Evolutionary conservation across 2,888 invertebrate species (phyloP).

Genomic region (Sipunculus nudus): DNA sequence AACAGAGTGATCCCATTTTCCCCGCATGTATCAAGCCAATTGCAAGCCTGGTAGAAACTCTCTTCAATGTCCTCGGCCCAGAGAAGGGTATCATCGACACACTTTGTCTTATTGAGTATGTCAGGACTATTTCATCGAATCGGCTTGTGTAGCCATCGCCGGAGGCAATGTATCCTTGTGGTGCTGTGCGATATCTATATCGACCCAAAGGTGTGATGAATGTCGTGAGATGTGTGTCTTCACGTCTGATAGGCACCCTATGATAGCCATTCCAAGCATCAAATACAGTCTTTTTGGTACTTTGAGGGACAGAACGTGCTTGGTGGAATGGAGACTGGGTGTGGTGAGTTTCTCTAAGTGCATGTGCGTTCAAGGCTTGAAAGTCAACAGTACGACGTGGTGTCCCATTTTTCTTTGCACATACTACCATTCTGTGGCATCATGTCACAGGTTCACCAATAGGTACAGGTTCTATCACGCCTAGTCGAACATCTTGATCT

Average conservation of each 20-base stretch:
- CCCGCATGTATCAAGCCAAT: slow-evolving; percentile 36
- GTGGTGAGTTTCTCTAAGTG: slow-evolving; percentile 40
- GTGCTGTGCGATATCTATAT: slow-evolving; percentile 31
- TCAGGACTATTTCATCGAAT: slow-evolving; percentile 44
- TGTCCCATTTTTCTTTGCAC: slow-evolving; percentile 36
- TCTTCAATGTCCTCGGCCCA: slow-evolving; percentile 37
- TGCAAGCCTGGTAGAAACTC: slow-evolving; percentile 36
- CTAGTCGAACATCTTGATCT: slow-evolving; percentile 29
- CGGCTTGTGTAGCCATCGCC: slow-evolving; percentile 15
- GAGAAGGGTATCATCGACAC: slow-evolving; percentile 39
- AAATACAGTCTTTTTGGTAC: slow-evolving; percentile 37
- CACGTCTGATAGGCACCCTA: slow-evolving; percentile 1
- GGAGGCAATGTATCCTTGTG: slow-evolving; percentile 32
- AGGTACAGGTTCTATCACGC: slow-evolving; percentile 26
- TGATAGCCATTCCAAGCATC: slow-evolving; percentile 36
- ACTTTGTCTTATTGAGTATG: slow-evolving; percentile 46
- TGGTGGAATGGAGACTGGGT: slow-evolving; percentile 40
- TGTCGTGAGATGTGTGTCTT: slow-evolving; percentile 26
- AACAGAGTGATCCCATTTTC: slow-evolving; percentile 43
- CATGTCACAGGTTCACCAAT: slow-evolving; percentile 21
- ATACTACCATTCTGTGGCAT: slow-evolving; percentile 27
- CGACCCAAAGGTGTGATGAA: slow-evolving; percentile 42
- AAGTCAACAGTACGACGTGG: slow-evolving; percentile 45
- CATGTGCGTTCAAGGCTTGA: slow-evolving; percentile 43
- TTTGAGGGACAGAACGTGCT: slow-evolving; percentile 38